Percentiles rank a stretch among this genome's conserved stretches.
Evolutionary conservation across 2,113 vertebrate species (phyloP).

Genomic region (Otocyon megalotis): DNA sequence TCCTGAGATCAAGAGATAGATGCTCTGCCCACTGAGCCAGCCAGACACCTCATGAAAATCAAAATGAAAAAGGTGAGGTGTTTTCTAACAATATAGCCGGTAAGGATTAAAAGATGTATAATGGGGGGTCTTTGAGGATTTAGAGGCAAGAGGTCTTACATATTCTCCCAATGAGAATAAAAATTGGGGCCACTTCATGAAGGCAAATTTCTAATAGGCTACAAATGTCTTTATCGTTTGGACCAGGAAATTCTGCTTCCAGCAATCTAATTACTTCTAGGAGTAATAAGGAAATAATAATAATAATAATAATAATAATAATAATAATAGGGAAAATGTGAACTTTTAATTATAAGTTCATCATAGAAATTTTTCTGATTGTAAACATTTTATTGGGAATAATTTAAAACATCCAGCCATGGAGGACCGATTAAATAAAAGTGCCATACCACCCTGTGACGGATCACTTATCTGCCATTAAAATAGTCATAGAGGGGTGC

Average conservation of each 20-base stretch:
- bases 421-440: neutral
- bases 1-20: neutral
- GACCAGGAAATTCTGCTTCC: neutral
- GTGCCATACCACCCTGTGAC: neutral
- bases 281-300: constrained; percentile 24
- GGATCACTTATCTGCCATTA: neutral
- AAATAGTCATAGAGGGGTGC: neutral
- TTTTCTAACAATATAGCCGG: constrained; percentile 8
- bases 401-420: neutral
- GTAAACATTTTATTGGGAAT: constrained; percentile 12
- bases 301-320: neutral
- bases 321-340: neutral
- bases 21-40: neutral
- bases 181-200: neutral
- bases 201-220: neutral
- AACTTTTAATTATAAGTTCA: constrained; percentile 8
- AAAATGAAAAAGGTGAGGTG: neutral
- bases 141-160: neutral
- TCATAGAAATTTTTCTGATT: neutral
- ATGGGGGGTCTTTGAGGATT: neutral
- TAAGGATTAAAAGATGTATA: neutral
- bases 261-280: constrained; percentile 18
- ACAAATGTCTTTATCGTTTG: constrained; percentile 8
- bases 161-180: neutral
- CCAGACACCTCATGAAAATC: neutral